Conservation (phyloP, 2,888 invertebrate genomes). For the Neoascia interrupta region DNA sequence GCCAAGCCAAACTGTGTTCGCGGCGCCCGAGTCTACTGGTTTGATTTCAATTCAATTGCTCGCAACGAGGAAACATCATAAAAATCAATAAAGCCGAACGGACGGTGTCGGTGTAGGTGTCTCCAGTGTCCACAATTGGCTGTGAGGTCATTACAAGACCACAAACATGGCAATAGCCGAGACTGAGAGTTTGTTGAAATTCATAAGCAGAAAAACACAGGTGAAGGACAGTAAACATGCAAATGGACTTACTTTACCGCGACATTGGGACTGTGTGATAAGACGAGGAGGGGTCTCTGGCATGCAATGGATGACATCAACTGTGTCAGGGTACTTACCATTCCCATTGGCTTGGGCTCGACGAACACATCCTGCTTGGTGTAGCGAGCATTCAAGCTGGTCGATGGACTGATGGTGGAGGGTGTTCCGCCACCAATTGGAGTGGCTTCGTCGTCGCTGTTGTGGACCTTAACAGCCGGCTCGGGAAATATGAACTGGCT, state of each 20-base stretch:
- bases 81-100: slow-evolving; percentile 59
- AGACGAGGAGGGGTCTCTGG: slow-evolving; percentile 28
- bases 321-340: slow-evolving; percentile 72
- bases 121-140: slow-evolving; percentile 36
- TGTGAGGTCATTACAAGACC: slow-evolving; percentile 47
- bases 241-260: slow-evolving; percentile 47
- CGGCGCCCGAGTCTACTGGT: slow-evolving; percentile 11
- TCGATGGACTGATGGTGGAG: slow-evolving; percentile 77
- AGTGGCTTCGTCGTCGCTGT: slow-evolving; percentile 78
- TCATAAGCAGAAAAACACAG: slow-evolving; percentile 16
- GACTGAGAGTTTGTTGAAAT: slow-evolving; percentile 11
- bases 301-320: slow-evolving; percentile 33
- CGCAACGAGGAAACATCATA: slow-evolving; percentile 17
- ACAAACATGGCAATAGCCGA: slow-evolving; percentile 30
- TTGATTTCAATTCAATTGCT: slow-evolving; percentile 9
- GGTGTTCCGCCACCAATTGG: slow-evolving; percentile 78
- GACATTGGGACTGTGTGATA: slow-evolving; percentile 24
- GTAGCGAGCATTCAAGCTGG: slow-evolving; percentile 74
- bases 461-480: slow-evolving; percentile 76
- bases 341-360: slow-evolving; percentile 78
- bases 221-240: slow-evolving; percentile 64
- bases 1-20: slow-evolving; percentile 9
- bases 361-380: slow-evolving; percentile 76
- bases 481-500: slow-evolving; percentile 79
- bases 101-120: slow-evolving; percentile 50